Base-by-base conservation (phyloP, 2,888 invertebrate species). In the Synergus laeviventris region DNA sequence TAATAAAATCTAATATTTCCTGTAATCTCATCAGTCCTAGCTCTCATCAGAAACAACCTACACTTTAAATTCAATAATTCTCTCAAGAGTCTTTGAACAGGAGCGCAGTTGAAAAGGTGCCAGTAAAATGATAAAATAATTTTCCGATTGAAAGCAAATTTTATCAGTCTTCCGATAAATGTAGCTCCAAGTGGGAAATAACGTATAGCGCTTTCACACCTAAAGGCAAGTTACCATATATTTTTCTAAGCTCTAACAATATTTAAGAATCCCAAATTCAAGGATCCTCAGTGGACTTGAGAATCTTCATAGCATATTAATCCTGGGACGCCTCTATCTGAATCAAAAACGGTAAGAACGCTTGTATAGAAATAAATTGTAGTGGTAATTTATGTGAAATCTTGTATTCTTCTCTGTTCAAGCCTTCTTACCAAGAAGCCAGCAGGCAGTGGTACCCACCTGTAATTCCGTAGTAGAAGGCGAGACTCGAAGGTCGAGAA, bases 391-490 rank as follows among this genome's bases (percentile, higher is more conserved):
- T 2, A 54, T 54, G 2, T 9, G 2, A 54, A 18, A 54, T 18
- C 9, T 9, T 18, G 9, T 54, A 54, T 18, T n/a, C 18, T 54
- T 54, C 49, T 9, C 49, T 54, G 18, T 18, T n/a, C 18, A 54
- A 54, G 18, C 49, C 49, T 54, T 54, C 9, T 54, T 8, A 54
- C 49, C 49, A 18, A 9, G 18, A 59, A 70, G 70, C 49, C 31
- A 49, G 45, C 70, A 70, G 45, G 66, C 66, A 70, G 49, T 73
- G 39, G 80, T 87, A 90, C 90, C 88, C 88, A 90, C 90, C 90
- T 90, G 89, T 86, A 89, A 84, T 81, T 90, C 90, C 78, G 89
- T 86, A 76, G 88, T 87, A 84, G 89, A 88, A 86, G 87, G 87
- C 85, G 87, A 88, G 80, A 86, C 88, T 87, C 87, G 87, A 84